These are phyloP conservation scores for Carpatolechia fugitivella DNA, from an alignment of 2,888 invertebrate genomes.

Conservation along the genomic window DNA sequence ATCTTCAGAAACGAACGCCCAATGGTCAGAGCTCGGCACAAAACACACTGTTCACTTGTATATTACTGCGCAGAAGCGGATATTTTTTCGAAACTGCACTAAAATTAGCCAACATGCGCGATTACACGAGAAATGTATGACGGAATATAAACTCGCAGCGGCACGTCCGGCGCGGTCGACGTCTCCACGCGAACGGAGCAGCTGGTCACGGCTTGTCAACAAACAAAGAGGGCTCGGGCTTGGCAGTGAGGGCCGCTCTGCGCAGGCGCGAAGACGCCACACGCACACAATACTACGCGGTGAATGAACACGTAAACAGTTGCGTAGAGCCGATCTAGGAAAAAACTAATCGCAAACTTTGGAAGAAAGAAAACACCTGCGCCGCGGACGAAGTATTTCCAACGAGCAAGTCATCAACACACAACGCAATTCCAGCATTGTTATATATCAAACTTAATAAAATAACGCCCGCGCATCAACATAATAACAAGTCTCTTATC, in stretches of 20 bases:
- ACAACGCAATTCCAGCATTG: background rate
- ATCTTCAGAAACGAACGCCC: constrained; percentile 44
- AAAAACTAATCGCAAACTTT: constrained; percentile 24
- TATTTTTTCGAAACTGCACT: constrained; percentile 57
- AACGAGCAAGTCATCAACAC: too few relatives aligned
- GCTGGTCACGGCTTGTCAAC: constrained; percentile 67
- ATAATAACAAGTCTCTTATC: constrained; percentile 31
- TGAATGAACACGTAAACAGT: constrained; percentile 73
- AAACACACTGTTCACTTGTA: constrained; percentile 53
- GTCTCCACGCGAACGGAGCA: constrained; percentile 46
- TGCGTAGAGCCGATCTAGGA: constrained; percentile 33
- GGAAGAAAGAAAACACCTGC: constrained; percentile 15
- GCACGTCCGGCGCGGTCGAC: constrained; percentile 48
- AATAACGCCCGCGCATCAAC: constrained; percentile 22
- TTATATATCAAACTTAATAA: background rate
- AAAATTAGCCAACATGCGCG: constrained; percentile 59
- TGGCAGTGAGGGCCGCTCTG: constrained; percentile 46
- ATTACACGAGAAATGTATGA: constrained; percentile 48
- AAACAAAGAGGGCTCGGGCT: constrained; percentile 76
- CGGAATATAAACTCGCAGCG: constrained; percentile 34
- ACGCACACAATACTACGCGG: constrained; percentile 52
- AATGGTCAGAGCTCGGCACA: constrained; percentile 39
- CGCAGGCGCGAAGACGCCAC: constrained; percentile 62
- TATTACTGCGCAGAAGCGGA: constrained; percentile 53
- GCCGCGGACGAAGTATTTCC: background rate